Evolutionary conservation across 2,888 invertebrate genomes (phyloP), one percentile per base, ranked within the genome.

Genomic region (Blastobasis adustella): DNA sequence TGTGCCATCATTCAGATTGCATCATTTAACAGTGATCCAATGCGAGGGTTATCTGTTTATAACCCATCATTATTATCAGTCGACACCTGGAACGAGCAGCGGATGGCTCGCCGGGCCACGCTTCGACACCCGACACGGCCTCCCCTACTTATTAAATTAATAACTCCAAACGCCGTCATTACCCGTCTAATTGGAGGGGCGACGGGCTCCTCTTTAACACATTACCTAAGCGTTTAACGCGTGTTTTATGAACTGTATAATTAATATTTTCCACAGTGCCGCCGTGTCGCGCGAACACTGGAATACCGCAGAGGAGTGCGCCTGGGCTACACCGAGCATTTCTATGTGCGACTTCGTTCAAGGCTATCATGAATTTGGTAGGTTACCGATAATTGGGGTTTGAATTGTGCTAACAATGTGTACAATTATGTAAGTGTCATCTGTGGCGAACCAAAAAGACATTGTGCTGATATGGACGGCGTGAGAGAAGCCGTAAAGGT

Each of bases 121-220:
- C 61, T 56, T 62, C 61, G 73, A 63, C 76, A 78, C 69, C 71
- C 72, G 75, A 67, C 61, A 45, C 60, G 53, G 53, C 63, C 76
- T 71, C 79, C 84, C 84, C 78, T 62, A 72, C 76, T 85, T 88
- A 88, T 87, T 86, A 87, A 87, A 86, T 86, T 88, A 87, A 88
- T 88, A 88, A 88, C 84, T 83, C 69, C 70, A 79, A 82, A 79
- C 84, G 76, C 76, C 75, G 78, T 84, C 79, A 86, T 86, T 86
- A 85, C 76, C 77, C 79, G 66, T 61, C 84, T 87, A 86, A 86
- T 86, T 85, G 82, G 82, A 84, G 82, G 86, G 86, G 84, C 71
- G 84, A 82, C 76, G 80, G 78, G 81, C 75, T 77, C 71, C 71
- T 71, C 71, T 81, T 83, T 78, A 82, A 82, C 81, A 73, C 80